Base-by-base conservation (phyloP, 2,113 vertebrate species). In the Notarius lentiginosus region DNA sequence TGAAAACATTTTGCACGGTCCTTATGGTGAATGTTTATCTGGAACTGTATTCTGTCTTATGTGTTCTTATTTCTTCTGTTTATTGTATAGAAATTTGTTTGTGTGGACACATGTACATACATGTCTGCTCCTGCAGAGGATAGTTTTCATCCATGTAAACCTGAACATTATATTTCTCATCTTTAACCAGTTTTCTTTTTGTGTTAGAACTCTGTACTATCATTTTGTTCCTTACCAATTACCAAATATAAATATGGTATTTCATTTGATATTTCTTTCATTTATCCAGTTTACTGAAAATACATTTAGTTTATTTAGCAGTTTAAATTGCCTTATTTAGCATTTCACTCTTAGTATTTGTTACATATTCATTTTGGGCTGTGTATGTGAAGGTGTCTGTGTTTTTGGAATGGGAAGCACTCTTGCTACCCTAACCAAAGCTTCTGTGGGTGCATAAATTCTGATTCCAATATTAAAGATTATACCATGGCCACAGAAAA, bases 251-350 rank as follows among this genome's bases (percentile, higher is more conserved):
- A 92, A 90, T 86, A 91, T 91, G 14, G 90, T 86, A 90, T 90
- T 88, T 79, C 49, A 15, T 53, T 84, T 82, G 10, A 76, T 76
- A 76, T 51, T 51, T 51, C 24, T 89, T 82, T 87, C 61, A 79
- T 88, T 41, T 85, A 90, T 68, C 89, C 87, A 80, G 47, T 91
- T 92, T 89, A 61, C 93, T 83, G 91, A 88, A 89, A 92, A 91
- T 89, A 93, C 86, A 91, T 93, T 93, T 91, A 93, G 93, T 92
- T 95, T 95, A 95, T 94, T 95, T 94, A 93, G 88, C 88, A 80
- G 91, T 94, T 92, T 91, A 89, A 93, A 83, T 82, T 70, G 66
- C 17, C 11, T 51, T n/a, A 55, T 27, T 55, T 79, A 79, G 51
- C 51, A 27, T 27, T 79, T 79, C n/a, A 27, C 7, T 56, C 75